Conservation (phyloP, 2,797 vertebrate genomes). For the Platyrinchus mystaceus region DNA sequence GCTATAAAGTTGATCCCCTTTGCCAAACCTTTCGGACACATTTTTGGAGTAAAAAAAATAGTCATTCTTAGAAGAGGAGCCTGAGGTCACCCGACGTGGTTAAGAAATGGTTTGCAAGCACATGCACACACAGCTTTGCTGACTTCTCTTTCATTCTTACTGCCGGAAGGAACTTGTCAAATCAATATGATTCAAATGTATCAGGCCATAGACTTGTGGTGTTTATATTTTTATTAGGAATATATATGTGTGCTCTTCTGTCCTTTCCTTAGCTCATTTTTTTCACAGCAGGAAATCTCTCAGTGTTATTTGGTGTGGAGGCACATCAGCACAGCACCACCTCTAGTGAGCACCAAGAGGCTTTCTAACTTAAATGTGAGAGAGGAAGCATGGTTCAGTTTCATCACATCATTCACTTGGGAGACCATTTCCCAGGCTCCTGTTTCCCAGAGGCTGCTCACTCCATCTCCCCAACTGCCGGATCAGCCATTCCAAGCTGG, state of each 20-base stretch:
- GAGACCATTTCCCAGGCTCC: not conserved
- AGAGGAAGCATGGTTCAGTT: not conserved
- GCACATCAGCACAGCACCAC: not conserved
- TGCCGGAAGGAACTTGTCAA: not conserved
- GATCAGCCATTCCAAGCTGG: not conserved
- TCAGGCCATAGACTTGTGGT: not conserved
- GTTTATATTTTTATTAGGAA: not conserved
- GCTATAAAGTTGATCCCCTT: not conserved
- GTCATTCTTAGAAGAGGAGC: not conserved
- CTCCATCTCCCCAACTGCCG: accelerated
- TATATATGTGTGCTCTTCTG: not conserved
- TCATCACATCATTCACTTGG: accelerated
- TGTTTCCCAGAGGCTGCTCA: not conserved
- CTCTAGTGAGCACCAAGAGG: not conserved
- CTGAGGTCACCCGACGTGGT: not conserved
- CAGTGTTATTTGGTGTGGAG: not conserved
- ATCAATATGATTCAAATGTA: not conserved
- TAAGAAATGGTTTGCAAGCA: not conserved
- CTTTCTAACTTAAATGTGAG: not conserved
- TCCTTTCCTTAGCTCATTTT: not conserved
- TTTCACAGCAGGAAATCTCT: not conserved
- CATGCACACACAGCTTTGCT: not conserved
- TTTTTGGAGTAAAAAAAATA: not conserved
- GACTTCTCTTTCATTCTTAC: not conserved
- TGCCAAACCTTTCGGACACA: not conserved